These are phyloP conservation scores for Potorous gilbertii DNA, from an alignment of 2,797 vertebrate genomes.

Conservation along the genomic window DNA sequence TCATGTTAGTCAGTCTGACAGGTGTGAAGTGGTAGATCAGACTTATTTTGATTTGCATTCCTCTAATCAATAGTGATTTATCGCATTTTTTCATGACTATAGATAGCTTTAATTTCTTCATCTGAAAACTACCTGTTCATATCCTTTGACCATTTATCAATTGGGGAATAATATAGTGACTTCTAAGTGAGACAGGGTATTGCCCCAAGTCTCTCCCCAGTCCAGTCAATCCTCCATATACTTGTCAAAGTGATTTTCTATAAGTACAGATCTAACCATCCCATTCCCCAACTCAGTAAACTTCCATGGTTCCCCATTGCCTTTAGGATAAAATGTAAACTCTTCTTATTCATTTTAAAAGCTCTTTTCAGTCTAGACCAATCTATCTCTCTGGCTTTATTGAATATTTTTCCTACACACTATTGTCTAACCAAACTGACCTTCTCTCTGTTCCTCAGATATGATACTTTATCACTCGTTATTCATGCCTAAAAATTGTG, in stretches of 20 bases:
- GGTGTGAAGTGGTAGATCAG: too few relatives aligned
- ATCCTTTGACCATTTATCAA: too few relatives aligned
- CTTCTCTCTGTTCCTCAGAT: neutral
- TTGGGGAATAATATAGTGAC: neutral
- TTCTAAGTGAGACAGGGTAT: neutral
- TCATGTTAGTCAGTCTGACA: too few relatives aligned
- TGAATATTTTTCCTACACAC: neutral
- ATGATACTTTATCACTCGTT: neutral
- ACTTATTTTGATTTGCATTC: too few relatives aligned
- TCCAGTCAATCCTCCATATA: neutral
- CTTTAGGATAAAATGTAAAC: neutral
- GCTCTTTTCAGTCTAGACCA: neutral
- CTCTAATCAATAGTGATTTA: too few relatives aligned
- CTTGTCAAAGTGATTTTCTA: neutral
- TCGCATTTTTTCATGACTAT: too few relatives aligned
- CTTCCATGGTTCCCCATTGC: neutral
- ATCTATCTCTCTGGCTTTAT: too few relatives aligned
- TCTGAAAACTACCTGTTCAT: too few relatives aligned
- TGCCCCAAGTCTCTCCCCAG: neutral
- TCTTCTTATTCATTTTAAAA: neutral
- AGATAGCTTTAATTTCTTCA: too few relatives aligned
- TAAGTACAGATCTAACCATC: neutral
- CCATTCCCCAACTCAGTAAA: neutral
- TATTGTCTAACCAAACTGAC: neutral
- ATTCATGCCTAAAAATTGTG: neutral